phyloP scores from a whole-genome alignment of 2,797 vertebrate species.

The Scleropages formosus region DNA sequence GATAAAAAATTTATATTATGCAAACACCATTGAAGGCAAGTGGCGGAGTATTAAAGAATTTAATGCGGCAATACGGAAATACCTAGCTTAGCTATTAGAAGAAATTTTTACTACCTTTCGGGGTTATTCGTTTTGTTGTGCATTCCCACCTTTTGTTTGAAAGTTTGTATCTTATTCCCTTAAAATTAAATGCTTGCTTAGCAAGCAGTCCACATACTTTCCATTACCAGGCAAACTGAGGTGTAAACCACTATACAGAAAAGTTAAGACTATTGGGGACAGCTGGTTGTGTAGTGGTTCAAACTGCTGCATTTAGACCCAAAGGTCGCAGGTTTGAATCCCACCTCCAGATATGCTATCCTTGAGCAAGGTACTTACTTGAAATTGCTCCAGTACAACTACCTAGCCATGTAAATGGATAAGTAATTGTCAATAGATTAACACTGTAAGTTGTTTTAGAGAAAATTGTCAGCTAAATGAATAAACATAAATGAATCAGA shows the following conservation, averaged over 20 bases:
- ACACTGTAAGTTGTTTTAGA: no score
- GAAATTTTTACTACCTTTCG: not conserved
- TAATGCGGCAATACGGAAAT: conserved; percentile 2
- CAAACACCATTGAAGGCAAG: conserved; percentile 10
- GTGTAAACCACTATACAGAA: not conserved
- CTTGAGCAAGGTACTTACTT: no score
- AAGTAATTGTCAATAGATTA: no score
- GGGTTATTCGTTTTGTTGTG: not conserved
- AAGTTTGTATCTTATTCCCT: not conserved
- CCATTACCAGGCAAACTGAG: not conserved
- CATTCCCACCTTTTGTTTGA: not conserved
- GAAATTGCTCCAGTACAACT: no score
- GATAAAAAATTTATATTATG: conserved; percentile 23
- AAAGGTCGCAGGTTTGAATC: no score
- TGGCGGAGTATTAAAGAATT: conserved; percentile 4
- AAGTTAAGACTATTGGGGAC: no score
- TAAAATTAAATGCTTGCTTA: conserved; percentile 10
- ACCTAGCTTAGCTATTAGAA: conserved; percentile 8
- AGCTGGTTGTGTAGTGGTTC: no score
- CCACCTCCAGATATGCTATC: no score
- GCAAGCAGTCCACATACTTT: conserved; percentile 5
- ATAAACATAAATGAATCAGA: conserved; percentile 17
- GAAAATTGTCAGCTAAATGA: no score
- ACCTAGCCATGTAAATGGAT: no score
- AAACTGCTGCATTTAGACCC: no score